Base-by-base conservation (phyloP, 2,797 vertebrate genomes). In the Dendrocincla fuliginosa region DNA sequence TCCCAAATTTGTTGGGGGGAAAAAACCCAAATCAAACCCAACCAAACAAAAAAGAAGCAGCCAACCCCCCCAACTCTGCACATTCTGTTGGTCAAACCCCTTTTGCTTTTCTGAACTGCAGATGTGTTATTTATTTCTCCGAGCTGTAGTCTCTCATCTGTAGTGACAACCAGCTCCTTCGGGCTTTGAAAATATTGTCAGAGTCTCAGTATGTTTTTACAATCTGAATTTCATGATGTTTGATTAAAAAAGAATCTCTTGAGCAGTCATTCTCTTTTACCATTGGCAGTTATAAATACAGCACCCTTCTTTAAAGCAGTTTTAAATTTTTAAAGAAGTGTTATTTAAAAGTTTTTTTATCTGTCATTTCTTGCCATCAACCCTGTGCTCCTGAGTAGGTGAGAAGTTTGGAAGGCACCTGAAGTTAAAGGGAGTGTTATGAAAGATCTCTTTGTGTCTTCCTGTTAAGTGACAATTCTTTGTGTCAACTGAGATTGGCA, bases 1-100 rank as follows among this genome's bases (percentile, higher is more conserved):
- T 23, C 12, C 5, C 23, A 39, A 11, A 0, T 0, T 42, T 20
- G 5, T 2, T 5, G 14, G 16, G 4, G 14, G 2, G 4, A 41
- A 67, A 50, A 27, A 2, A 0, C 11, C 8, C 56, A 33, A 55
- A 67, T 19, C 27, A 52, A 56, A 65, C 17, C 7, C 28, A 57
- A 85, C 5, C 1, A 49, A 33, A 10, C n/a, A 47, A 19, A 46
- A 13, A 25, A 13, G 15, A 27, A 4, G 2, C 11, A 70, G 37
- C 13, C 10, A 15, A n/a, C 32, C 37, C 1, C 23, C 9, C 9
- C 37, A 82, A 9, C 3, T 23, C 42, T 61, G 9, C 6, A 13
- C 41, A 68, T 85, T 60, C 9, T 30, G 4, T 68, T 81, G 6
- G 16, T 74, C 46, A 76, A 81, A 50, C 7, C 13, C 32, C 44